A percentile compares a stretch with the other conserved stretches of the same genome.
phyloP scores from a whole-genome alignment of 2,113 vertebrate species.

The Periophthalmodon schlosseri region DNA sequence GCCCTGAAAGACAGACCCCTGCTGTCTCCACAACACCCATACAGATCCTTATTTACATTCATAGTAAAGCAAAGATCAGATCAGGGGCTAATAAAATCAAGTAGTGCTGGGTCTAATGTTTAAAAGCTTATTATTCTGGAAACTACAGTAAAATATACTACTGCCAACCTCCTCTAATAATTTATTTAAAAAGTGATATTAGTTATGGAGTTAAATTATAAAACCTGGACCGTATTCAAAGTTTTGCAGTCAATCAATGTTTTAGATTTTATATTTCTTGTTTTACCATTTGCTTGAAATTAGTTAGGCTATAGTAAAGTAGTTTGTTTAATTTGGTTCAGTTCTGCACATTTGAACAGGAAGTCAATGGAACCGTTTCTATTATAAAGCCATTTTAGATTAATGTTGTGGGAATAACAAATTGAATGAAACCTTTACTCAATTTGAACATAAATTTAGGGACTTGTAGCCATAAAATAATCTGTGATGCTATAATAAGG shows the following conservation, averaged over 20 bases:
- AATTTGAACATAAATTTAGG: not conserved
- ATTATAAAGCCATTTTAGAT: too few relatives aligned
- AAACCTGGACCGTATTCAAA: not conserved
- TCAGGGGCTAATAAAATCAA: conserved; percentile 6
- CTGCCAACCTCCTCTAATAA: too few relatives aligned
- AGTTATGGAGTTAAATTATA: not conserved
- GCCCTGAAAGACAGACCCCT: conserved; percentile 24
- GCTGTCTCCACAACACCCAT: conserved; percentile 25
- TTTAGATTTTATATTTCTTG: not conserved
- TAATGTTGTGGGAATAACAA: not conserved
- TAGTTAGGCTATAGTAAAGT: too few relatives aligned
- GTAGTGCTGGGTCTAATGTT: too few relatives aligned
- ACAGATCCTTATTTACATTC: conserved; percentile 14
- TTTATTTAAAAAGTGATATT: not conserved
- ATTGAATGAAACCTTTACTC: not conserved
- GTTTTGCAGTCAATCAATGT: not conserved
- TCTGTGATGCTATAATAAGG: conserved; percentile 26
- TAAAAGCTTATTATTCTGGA: too few relatives aligned
- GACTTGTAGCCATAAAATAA: not conserved
- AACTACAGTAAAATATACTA: too few relatives aligned
- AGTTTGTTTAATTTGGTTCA: not conserved
- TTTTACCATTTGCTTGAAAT: not conserved
- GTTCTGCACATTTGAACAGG: too few relatives aligned
- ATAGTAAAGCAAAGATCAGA: not conserved
- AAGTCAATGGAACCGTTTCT: too few relatives aligned